Evolutionary conservation across 2,888 invertebrate genomes (phyloP).

Genomic region (Drosophila stalkeri): DNA sequence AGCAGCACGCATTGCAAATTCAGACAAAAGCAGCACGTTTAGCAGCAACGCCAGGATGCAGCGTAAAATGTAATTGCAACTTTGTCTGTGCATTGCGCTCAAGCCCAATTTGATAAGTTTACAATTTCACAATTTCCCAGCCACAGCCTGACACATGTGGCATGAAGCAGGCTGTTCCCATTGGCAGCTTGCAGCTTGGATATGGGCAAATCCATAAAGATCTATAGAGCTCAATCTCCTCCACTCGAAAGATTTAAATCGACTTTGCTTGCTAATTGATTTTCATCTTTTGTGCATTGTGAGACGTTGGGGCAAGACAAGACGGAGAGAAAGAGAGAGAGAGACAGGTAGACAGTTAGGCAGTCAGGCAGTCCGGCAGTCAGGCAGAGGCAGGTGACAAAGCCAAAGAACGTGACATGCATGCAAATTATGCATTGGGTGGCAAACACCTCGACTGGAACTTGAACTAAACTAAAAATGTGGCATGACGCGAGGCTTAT

Average conservation of each 20-base stretch:
- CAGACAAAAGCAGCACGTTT: constrained; percentile 57
- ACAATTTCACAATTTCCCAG: constrained; percentile 10
- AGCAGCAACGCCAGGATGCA: constrained; percentile 41
- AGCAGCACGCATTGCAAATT: constrained; percentile 60
- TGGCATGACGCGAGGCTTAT: neutral
- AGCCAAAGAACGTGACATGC: constrained; percentile 66
- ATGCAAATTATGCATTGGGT: constrained; percentile 67
- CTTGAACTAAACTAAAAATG: constrained; percentile 39
- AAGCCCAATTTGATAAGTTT: constrained; percentile 3
- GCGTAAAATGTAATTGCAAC: constrained; percentile 57
- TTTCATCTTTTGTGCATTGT: constrained; percentile 31
- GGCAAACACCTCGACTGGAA: constrained; percentile 43
- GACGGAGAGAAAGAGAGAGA: neutral
- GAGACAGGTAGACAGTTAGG: neutral
- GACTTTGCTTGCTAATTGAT: constrained; percentile 42
- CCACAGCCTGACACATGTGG: constrained; percentile 1
- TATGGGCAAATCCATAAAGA: constrained; percentile 1
- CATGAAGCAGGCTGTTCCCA: constrained; percentile 4
- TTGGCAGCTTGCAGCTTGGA: neutral
- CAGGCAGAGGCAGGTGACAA: constrained; percentile 31
- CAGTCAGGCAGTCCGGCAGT: neutral
- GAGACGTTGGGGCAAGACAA: neutral
- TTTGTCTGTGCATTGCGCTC: constrained; percentile 25
- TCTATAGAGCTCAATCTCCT: neutral
- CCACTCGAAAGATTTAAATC: constrained; percentile 27